These are phyloP conservation scores for Phengaris arion DNA, from an alignment of 2,888 invertebrate species.

Conservation along the genomic window DNA sequence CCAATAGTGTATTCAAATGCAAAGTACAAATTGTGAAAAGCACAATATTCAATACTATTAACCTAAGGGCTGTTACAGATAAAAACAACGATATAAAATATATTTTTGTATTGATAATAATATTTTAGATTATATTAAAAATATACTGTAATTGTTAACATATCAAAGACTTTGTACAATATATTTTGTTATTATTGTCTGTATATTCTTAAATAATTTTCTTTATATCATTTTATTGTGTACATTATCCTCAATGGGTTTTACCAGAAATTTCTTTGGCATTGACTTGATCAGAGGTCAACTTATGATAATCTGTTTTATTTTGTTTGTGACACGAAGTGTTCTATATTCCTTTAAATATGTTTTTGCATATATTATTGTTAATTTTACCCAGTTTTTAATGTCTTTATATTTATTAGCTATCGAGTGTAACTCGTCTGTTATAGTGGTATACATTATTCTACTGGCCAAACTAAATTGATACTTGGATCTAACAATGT, in stretches of 20 bases:
- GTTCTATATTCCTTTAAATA: conserved; percentile 58
- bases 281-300: conserved; percentile 58
- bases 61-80: conserved; percentile 58
- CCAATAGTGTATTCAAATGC: conserved; percentile 48
- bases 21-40: conserved; percentile 56
- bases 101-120: conserved; percentile 58
- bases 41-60: conserved; percentile 45
- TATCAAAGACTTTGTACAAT: conserved; percentile 60
- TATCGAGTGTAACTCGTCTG: conserved; percentile 69
- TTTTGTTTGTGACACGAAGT: conserved; percentile 67
- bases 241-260: conserved; percentile 41
- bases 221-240: conserved; percentile 39
- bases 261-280: conserved; percentile 36
- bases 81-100: conserved; percentile 73
- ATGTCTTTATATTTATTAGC: conserved; percentile 46
- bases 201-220: background rate
- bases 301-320: conserved; percentile 51
- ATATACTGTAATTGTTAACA: conserved; percentile 53
- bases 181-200: conserved; percentile 37
- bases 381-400: conserved; percentile 54
- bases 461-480: conserved; percentile 25
- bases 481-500: background rate
- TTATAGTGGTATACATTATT: conserved; percentile 21
- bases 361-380: conserved; percentile 61
- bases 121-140: conserved; percentile 54